Evolutionary conservation across 2,888 invertebrate genomes (phyloP).

Genomic region (Cetonia aurata): DNA sequence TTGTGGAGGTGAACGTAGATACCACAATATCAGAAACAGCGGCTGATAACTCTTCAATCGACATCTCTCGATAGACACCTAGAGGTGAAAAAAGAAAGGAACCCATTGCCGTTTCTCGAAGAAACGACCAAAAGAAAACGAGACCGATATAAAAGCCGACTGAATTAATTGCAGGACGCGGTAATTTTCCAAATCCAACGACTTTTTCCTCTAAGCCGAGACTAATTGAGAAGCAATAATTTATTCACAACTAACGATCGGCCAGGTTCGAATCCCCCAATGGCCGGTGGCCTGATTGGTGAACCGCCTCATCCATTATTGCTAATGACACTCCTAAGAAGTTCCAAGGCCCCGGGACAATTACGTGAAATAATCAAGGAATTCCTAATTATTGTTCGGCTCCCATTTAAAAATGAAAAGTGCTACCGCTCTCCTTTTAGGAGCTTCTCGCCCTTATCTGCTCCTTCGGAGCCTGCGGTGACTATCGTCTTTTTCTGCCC

Average conservation of each 20-base stretch:
- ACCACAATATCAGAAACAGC: neutral
- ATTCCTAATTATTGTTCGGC: slow-evolving; percentile 64
- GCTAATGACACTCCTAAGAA: slow-evolving; percentile 65
- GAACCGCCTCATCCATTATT: slow-evolving; percentile 64
- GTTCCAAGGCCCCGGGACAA: slow-evolving; percentile 61
- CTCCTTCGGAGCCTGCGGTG: neutral
- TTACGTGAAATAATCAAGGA: slow-evolving; percentile 65
- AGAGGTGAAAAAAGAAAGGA: slow-evolving; percentile 16
- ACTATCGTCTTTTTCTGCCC: slow-evolving; percentile 23
- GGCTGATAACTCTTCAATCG: neutral
- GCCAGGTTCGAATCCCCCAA: slow-evolving; percentile 55
- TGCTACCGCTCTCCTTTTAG: slow-evolving; percentile 49
- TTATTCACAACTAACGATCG: slow-evolving; percentile 64
- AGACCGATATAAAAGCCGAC: slow-evolving; percentile 41
- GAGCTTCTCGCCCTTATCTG: neutral
- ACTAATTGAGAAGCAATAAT: slow-evolving; percentile 66
- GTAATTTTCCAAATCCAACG: slow-evolving; percentile 55
- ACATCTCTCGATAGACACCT: neutral
- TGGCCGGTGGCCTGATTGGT: slow-evolving; percentile 60
- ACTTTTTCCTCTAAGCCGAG: slow-evolving; percentile 55
- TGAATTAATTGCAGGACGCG: slow-evolving; percentile 49
- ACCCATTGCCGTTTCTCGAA: slow-evolving; percentile 14
- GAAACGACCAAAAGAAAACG: slow-evolving; percentile 38
- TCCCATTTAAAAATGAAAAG: slow-evolving; percentile 63
- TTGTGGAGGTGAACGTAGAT: no score